Percentiles rank a stretch among this genome's conserved stretches.
phyloP scores from a whole-genome alignment of 2,888 invertebrate genomes.

The Sphaerolaimus hirsutus region DNA sequence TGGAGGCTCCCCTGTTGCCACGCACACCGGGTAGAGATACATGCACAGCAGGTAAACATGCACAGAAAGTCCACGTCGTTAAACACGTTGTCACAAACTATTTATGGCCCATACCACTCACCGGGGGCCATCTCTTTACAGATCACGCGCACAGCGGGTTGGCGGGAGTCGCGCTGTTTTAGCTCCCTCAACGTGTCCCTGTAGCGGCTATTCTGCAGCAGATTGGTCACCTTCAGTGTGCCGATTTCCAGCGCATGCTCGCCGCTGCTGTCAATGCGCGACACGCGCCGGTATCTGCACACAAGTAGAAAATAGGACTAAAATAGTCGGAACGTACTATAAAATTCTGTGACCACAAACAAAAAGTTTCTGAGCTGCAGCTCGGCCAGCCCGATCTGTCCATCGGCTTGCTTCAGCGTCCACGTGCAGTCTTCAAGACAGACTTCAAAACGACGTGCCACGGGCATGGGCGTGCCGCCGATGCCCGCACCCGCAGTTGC shows the following conservation, averaged over 20 bases:
- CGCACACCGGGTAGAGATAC: too few relatives aligned
- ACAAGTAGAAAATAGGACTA: not conserved
- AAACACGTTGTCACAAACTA: too few relatives aligned
- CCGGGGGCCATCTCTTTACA: constrained; percentile 65
- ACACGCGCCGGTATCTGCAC: constrained; percentile 66
- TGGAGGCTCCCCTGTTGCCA: too few relatives aligned
- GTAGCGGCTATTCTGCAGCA: constrained; percentile 75
- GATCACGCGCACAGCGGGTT: constrained; percentile 70
- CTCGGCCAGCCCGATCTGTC: constrained; percentile 88
- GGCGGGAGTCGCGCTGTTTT: constrained; percentile 60
- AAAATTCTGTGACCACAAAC: constrained; percentile 32
- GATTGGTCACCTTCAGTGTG: constrained; percentile 75
- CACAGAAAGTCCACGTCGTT: too few relatives aligned
- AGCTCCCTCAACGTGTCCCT: constrained; percentile 43
- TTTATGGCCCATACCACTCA: constrained; percentile 8
- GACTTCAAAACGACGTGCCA: constrained; percentile 63
- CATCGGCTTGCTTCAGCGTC: constrained; percentile 87
- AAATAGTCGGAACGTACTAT: not conserved
- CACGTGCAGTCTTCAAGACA: constrained; percentile 95
- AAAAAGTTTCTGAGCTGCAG: constrained; percentile 78
- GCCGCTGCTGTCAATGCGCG: constrained; percentile 82
- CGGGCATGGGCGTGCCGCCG: too few relatives aligned
- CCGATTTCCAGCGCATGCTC: constrained; percentile 87
- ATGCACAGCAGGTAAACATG: too few relatives aligned
- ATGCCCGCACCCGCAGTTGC: too few relatives aligned